These are phyloP conservation scores for Anneissia japonica DNA, from an alignment of 35 echinoderm and acorn worm genomes.

Conservation along the genomic window DNA sequence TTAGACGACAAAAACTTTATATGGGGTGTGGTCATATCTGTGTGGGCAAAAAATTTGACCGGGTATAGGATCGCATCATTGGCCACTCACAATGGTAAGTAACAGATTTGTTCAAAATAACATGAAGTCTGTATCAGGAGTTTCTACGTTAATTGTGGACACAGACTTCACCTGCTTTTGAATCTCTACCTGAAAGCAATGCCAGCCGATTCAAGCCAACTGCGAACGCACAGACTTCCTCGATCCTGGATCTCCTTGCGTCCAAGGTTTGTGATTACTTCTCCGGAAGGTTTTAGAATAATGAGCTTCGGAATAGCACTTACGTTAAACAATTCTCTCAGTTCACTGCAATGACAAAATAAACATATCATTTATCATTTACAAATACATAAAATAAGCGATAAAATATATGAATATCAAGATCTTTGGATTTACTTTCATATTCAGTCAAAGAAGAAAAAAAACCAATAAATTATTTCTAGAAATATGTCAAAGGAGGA, in stretches of 20 bases:
- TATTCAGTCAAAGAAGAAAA: no score
- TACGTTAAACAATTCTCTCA: constrained; percentile 27
- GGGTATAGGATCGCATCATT: no score
- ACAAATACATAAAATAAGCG: not conserved
- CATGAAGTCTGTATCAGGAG: no score
- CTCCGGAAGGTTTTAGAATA: constrained; percentile 8
- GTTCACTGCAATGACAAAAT: constrained; percentile 26
- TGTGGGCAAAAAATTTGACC: no score
- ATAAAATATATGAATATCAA: not conserved
- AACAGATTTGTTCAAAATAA: no score
- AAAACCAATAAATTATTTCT: no score
- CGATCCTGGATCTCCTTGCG: constrained; percentile 36
- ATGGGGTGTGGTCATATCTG: no score
- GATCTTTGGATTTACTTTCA: not conserved
- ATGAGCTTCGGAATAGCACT: constrained; percentile 39
- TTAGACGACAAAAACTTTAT: no score
- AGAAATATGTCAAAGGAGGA: no score
- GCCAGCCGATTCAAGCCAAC: constrained; percentile 18
- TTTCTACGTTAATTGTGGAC: no score
- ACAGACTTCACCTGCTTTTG: no score
- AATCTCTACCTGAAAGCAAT: not conserved
- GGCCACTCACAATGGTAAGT: no score
- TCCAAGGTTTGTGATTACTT: constrained; percentile 27
- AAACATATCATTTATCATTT: not conserved
- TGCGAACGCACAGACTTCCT: constrained; percentile 30